Base-by-base conservation (phyloP, 2,888 invertebrate genomes). In the Iselma pallidipennis region DNA sequence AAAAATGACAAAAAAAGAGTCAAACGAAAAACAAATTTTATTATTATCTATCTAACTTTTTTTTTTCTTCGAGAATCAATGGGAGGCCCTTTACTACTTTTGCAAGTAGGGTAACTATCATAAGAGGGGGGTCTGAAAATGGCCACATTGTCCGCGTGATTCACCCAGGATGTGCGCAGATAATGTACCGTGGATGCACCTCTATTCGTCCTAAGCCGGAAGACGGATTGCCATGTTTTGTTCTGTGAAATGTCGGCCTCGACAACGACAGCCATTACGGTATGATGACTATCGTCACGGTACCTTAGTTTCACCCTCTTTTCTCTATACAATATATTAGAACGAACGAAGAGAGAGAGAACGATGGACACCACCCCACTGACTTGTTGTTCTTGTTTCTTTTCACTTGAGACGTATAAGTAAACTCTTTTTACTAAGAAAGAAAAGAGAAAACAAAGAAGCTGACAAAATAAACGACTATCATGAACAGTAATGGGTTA, bases 121-220 rank as follows among this genome's bases (percentile, higher is more conserved):
- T 61, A 57, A n/a, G 58, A 58, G 19, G 45, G 45, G 45, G 45
- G 2, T 21, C 10, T 45, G 68, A 74, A 77, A 78, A 77, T 75
- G 77, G 76, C 68, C 74, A 71, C 72, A 77, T 78, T 76, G 75
- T 78, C 77, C 74, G 70, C 73, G 74, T 79, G 80, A 79, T 78
- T 79, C 79, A 78, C 75, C 73, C 78, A 78, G 78, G 78, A 79
- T 78, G 76, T 76, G 71, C 74, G 73, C 70, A 73, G 75, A 76
- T 77, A 77, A 78, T 78, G 78, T 76, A 76, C 75, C 76, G 76
- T 76, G 76, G 76, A 76, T 78, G 76, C 76, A 78, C 78, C 76
- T 45, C 45, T 75, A 76, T 74, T 77, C 72, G 73, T 73, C 62
- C 66, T 65, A 66, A 66, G 68, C 66, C 61, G 60, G 67, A 73